A percentile compares a stretch with the other conserved stretches of the same genome.
Evolutionary conservation across 92 coral and sea anemone genomes (phyloP).

Genomic region (Bergia sp.): DNA sequence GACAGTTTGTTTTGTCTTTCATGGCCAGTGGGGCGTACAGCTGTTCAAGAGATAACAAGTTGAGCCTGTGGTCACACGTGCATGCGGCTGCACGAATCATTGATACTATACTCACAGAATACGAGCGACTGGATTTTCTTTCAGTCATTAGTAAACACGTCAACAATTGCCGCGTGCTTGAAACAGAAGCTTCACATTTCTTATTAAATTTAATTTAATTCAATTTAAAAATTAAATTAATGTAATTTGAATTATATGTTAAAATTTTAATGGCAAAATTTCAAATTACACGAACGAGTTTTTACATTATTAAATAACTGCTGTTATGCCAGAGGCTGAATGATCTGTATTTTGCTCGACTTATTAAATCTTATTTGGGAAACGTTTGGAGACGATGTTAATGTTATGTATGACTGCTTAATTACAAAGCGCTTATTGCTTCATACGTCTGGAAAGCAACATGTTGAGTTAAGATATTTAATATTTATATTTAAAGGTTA

Average conservation of each 20-base stretch:
- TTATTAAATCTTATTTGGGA: neutral
- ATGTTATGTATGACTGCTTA: neutral
- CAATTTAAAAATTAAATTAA: neutral
- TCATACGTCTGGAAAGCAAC: neutral
- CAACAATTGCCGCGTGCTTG: neutral
- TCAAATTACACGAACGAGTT: neutral
- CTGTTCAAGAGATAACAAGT: slow-evolving; percentile 52
- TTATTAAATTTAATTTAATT: neutral
- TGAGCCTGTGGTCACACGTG: slow-evolving; percentile 43
- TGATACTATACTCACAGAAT: slow-evolving; percentile 12
- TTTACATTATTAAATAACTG: neutral
- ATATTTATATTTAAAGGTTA: slow-evolving; percentile 11
- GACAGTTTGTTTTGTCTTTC: slow-evolving; percentile 44
- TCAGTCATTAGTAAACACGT: neutral
- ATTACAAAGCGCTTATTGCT: neutral
- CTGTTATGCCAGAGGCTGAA: neutral
- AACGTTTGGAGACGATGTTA: neutral
- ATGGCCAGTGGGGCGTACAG: slow-evolving; percentile 43
- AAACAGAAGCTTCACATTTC: neutral
- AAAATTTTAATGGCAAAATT: neutral
- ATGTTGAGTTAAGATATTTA: neutral
- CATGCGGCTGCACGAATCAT: slow-evolving; percentile 9
- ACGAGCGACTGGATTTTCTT: neutral
- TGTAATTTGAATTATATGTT: neutral
- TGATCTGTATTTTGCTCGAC: neutral